Conservation (phyloP, 2,113 vertebrate genomes). For the Blennius ocellaris region DNA sequence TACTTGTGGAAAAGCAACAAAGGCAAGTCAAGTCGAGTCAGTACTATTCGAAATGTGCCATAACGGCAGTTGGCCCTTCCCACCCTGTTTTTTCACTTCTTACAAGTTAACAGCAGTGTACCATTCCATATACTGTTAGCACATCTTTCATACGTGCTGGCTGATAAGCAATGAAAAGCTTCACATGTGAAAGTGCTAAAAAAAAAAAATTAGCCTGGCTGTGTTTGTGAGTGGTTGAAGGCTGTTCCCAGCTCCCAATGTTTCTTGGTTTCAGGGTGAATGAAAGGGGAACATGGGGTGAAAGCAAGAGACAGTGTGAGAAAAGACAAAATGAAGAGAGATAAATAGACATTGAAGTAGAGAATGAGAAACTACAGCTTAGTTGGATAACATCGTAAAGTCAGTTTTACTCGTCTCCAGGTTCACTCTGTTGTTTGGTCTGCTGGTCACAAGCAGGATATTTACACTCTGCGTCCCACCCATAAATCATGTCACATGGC, state of each 20-base stretch:
- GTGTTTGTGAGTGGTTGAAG: slow-evolving; percentile 3
- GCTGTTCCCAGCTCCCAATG: neutral
- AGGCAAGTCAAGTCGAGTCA: no score
- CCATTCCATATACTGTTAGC: neutral
- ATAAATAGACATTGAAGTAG: slow-evolving; percentile 31
- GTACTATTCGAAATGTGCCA: no score
- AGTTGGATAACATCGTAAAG: slow-evolving; percentile 59
- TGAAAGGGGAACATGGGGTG: neutral
- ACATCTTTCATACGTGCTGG: slow-evolving; percentile 20
- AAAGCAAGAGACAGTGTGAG: slow-evolving; percentile 4
- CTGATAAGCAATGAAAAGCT: slow-evolving; percentile 11
- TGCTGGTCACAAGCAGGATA: slow-evolving; percentile 75
- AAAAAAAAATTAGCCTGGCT: neutral
- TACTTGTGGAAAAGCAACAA: no score
- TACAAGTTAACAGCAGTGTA: neutral
- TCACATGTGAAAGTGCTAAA: slow-evolving; percentile 22
- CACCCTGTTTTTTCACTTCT: neutral
- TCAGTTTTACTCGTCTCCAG: slow-evolving; percentile 57
- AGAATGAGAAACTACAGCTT: slow-evolving; percentile 6
- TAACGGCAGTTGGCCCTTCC: no score
- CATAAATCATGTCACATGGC: slow-evolving; percentile 81
- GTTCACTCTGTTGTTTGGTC: slow-evolving; percentile 60
- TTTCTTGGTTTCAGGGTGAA: slow-evolving; percentile 9
- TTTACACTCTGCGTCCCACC: slow-evolving; percentile 72
- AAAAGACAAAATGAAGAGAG: slow-evolving; percentile 3